Percentiles rank a stretch among this genome's conserved stretches.
Evolutionary conservation across 2,888 invertebrate species (phyloP).

Genomic region (Mystacides longicornis): DNA sequence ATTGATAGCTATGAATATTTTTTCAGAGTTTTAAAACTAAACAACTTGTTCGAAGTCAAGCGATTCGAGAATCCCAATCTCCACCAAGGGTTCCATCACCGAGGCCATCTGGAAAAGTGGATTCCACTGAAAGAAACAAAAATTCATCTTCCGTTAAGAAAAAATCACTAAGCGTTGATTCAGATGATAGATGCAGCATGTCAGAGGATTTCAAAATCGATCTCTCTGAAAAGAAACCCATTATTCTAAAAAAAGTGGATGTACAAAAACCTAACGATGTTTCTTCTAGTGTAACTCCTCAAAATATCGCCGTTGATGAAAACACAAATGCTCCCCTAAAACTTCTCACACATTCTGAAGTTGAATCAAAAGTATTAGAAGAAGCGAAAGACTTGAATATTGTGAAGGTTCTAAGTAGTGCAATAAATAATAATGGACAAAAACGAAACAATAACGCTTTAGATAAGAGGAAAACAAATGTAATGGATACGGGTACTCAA

Average conservation of each 20-base stretch:
- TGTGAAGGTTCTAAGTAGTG: not conserved
- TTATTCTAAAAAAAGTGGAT: not conserved
- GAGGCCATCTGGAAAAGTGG: constrained; percentile 26
- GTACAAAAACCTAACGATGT: not conserved
- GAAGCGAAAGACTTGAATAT: not conserved
- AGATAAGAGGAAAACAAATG: not conserved
- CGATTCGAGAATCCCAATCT: constrained; percentile 77
- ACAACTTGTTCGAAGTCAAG: constrained; percentile 81
- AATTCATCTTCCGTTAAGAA: constrained; percentile 23
- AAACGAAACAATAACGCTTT: constrained; percentile 16
- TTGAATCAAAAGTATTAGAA: too few relatives aligned
- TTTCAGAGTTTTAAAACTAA: constrained; percentile 53
- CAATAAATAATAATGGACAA: constrained; percentile 12
- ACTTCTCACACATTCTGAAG: not conserved
- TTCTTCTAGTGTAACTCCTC: not conserved
- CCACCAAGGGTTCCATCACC: constrained; percentile 53
- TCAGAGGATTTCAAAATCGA: not conserved
- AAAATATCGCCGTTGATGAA: not conserved
- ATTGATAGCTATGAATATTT: not conserved
- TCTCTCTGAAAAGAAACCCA: not conserved
- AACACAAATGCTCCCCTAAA: not conserved
- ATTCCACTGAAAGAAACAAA: constrained; percentile 11
- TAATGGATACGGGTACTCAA: constrained; percentile 2
- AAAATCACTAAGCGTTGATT: constrained; percentile 26
- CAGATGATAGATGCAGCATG: constrained; percentile 24